Conservation (phyloP, 2,888 invertebrate genomes). For the Nomada lathburiana region DNA sequence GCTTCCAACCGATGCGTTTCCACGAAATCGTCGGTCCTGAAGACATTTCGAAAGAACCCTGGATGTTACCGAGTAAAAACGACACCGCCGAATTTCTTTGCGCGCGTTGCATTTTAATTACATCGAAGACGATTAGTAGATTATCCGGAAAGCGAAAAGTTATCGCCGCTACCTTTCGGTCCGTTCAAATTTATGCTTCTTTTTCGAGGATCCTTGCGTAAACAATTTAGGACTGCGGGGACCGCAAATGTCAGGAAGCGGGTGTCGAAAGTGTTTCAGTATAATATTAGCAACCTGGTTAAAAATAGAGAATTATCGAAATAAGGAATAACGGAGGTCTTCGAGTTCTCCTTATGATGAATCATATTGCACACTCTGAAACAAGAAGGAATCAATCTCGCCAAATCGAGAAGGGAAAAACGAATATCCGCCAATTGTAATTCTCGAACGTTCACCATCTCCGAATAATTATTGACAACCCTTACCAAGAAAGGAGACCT, state of each 20-base stretch:
- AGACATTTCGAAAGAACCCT: slow-evolving; percentile 14
- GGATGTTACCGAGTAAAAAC: neutral
- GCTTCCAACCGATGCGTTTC: slow-evolving; percentile 37
- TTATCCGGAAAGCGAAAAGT: slow-evolving; percentile 2
- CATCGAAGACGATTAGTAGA: neutral
- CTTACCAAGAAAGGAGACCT: neutral
- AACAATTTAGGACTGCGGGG: neutral
- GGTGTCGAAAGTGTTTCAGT: neutral
- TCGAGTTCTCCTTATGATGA: neutral
- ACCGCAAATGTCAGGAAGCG: neutral
- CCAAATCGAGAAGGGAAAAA: too few species aligned
- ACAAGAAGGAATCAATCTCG: too few species aligned
- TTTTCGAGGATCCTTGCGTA: neutral
- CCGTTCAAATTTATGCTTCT: neutral
- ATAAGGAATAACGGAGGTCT: neutral
- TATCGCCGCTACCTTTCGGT: neutral
- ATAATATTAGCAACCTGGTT: neutral
- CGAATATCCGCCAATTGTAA: too few species aligned
- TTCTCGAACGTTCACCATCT: too few species aligned
- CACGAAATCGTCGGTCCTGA: slow-evolving; percentile 1
- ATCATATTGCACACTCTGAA: too few species aligned
- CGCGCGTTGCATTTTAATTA: slow-evolving; percentile 2
- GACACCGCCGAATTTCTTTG: slow-evolving; percentile 10
- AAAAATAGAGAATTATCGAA: neutral
- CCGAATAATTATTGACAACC: too few species aligned